Evolutionary conservation across 53 echinoderm and acorn worm genomes (phyloP).

Genomic region (Actinopyga echinites): DNA sequence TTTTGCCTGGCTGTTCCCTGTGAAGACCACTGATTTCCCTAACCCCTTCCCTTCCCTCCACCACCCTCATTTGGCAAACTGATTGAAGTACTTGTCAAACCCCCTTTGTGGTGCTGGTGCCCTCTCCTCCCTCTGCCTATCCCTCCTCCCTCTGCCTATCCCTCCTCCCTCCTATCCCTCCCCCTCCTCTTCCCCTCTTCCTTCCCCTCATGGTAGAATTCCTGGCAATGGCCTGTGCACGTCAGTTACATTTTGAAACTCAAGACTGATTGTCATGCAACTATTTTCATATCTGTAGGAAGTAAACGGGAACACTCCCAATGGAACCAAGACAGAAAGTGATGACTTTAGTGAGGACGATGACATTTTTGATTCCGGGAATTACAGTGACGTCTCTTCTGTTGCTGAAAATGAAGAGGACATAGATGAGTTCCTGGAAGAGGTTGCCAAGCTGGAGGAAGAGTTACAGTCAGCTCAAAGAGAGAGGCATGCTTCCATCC

Average conservation of each 20-base stretch:
- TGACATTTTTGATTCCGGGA: conserved; percentile 38
- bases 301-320: conserved; percentile 2
- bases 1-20: no score
- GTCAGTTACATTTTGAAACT: neutral
- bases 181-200: no score
- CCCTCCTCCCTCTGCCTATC: no score
- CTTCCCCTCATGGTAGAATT: no score
- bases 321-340: neutral
- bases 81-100: no score
- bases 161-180: no score
- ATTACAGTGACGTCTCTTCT: conserved; percentile 47
- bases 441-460: conserved; percentile 65
- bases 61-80: no score
- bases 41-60: no score
- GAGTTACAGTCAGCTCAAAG: conserved; percentile 64
- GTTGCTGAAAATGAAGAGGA: conserved; percentile 66
- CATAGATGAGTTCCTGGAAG: conserved; percentile 69
- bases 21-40: no score
- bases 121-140: no score
- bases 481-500: conserved; percentile 73
- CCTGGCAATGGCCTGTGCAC: no score
- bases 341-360: conserved; percentile 5
- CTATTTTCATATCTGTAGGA: neutral
- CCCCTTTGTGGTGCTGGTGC: no score
- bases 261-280: neutral